Evolutionary conservation across 2,797 vertebrate species (phyloP).

Genomic region (Scolopax rusticola): DNA sequence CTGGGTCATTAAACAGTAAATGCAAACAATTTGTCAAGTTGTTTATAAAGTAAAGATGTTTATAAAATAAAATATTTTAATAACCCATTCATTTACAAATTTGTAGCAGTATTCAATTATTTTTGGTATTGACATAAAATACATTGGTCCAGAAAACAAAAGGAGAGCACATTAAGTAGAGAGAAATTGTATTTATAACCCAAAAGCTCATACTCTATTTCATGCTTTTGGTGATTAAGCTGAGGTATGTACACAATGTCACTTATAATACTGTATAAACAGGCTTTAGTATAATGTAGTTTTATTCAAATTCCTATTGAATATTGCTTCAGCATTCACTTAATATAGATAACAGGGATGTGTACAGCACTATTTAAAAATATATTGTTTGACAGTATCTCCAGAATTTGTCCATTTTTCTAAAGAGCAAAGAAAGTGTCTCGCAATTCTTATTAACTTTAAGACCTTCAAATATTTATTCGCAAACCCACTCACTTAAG

Average conservation of each 20-base stretch:
- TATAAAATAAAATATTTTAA: slow-evolving; percentile 4
- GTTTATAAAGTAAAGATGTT: not conserved
- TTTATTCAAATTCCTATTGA: not conserved
- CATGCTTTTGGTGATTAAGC: not conserved
- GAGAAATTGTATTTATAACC: not conserved
- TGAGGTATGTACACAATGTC: not conserved
- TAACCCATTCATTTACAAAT: not conserved
- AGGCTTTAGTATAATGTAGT: not conserved
- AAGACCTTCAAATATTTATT: not conserved
- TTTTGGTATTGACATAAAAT: not conserved
- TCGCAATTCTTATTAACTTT: not conserved
- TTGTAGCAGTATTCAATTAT: not conserved
- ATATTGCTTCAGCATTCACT: not conserved
- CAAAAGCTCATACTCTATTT: not conserved
- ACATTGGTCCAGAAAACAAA: not conserved
- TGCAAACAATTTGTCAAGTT: not conserved
- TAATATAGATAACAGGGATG: not conserved
- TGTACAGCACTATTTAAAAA: not conserved
- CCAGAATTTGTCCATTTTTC: not conserved
- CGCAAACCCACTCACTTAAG: not conserved
- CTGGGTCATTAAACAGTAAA: not conserved
- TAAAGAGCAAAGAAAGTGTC: not conserved
- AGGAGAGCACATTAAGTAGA: not conserved
- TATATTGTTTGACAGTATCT: not conserved
- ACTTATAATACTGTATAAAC: not conserved